These are phyloP conservation scores for Corythucha ciliata DNA, from an alignment of 2,888 invertebrate species.

Conservation along the genomic window DNA sequence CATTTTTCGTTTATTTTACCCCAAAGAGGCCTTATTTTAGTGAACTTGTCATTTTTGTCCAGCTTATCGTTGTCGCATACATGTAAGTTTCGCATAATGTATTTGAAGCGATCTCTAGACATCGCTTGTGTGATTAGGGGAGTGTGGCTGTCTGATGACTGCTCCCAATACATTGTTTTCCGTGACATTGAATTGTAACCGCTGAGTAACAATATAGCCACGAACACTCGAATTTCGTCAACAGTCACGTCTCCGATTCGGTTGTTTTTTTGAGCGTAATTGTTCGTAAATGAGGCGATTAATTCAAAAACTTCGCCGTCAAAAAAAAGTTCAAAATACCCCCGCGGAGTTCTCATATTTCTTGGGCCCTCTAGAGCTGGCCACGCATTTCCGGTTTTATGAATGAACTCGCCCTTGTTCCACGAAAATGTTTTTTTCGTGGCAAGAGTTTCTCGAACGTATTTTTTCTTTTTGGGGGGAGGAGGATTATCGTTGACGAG, in stretches of 20 bases:
- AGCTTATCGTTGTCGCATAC: conserved; percentile 15
- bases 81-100: conserved; percentile 15
- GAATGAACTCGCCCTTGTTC: neutral
- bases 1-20: conserved; percentile 6
- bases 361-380: neutral
- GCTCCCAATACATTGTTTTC: conserved; percentile 19
- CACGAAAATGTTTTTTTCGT: neutral
- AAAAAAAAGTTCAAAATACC: conserved; percentile 12
- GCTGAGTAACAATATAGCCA: conserved; percentile 15
- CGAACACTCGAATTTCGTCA: conserved; percentile 21
- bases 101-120: conserved; percentile 14
- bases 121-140: conserved; percentile 3
- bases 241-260: conserved; percentile 17
- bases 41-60: conserved; percentile 10
- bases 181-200: conserved; percentile 11
- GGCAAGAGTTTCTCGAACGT: neutral
- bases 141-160: conserved; percentile 1
- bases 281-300: conserved; percentile 18
- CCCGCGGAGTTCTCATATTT: neutral
- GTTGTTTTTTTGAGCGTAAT: conserved; percentile 24
- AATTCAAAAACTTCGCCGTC: conserved; percentile 1
- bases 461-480: neutral
- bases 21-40: conserved; percentile 9
- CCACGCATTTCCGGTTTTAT: neutral
- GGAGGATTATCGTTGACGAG: neutral